Conservation (phyloP, 1,140 invertebrate species). For the Zeugodacus cucurbitae region DNA sequence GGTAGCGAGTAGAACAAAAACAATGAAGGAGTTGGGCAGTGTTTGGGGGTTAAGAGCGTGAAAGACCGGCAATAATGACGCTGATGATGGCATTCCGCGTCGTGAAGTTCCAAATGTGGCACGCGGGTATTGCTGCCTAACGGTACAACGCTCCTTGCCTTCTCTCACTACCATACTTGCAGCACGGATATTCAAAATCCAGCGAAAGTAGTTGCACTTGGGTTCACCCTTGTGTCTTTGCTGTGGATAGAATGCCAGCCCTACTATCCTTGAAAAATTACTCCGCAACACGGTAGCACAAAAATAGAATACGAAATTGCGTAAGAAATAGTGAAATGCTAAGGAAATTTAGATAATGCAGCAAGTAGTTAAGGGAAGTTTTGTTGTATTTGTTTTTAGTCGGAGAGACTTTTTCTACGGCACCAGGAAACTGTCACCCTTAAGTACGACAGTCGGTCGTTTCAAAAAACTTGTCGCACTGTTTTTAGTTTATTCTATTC, state of each 20-base stretch:
- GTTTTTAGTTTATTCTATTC: not conserved
- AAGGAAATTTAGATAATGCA: not conserved
- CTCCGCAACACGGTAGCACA: not conserved
- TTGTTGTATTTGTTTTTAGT: not conserved
- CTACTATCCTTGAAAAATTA: slow-evolving; percentile 22
- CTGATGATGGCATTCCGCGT: not conserved
- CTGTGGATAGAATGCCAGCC: not conserved
- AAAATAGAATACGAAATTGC: not conserved
- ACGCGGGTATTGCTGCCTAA: not conserved
- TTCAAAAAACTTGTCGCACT: not conserved
- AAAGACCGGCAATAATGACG: slow-evolving; percentile 8
- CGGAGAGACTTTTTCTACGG: not conserved
- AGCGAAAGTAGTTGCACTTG: slow-evolving; percentile 14
- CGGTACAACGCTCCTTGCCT: not conserved
- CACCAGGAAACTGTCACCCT: not conserved
- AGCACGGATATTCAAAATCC: not conserved
- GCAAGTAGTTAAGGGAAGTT: slow-evolving; percentile 5
- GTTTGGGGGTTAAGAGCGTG: not conserved
- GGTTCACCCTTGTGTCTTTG: not conserved
- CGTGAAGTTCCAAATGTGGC: slow-evolving; percentile 4
- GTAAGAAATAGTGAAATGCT: not conserved
- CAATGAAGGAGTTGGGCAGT: not conserved
- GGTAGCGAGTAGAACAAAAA: not conserved
- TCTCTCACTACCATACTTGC: not conserved
- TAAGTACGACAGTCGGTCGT: not conserved